Evolutionary conservation across 2,113 vertebrate genomes (phyloP), one percentile per base, ranked within the genome.

Genomic region (Hemiscyllium ocellatum): DNA sequence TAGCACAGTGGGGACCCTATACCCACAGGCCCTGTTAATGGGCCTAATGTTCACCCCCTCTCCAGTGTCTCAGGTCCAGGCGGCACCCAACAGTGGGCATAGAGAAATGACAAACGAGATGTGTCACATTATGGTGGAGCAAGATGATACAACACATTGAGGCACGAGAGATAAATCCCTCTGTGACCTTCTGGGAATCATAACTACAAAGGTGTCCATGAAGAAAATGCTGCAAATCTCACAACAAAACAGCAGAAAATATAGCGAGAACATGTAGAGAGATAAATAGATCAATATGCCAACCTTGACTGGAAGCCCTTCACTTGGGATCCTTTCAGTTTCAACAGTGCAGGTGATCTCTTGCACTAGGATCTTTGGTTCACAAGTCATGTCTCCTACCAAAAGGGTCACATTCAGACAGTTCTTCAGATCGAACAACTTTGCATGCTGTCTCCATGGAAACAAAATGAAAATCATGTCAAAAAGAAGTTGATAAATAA

Each of bases 351-450:
- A 99, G 0, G 97, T 98, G 96, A 99, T 98, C 96, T 99, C 97
- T 0, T 98, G 98, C 66, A 98, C 98, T 96, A 98, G 97, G 96
- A 99, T 97, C 33, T 97, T 98, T 37, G 98, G 98, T 70, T 98
- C 97, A 97, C 99, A 99, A 96, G 98, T 97, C 50, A 96, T 96
- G n/a, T 97, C 98, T 15, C 97, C 98, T 96, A 99, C 97, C 0
- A 97, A 98, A 98, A 99, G 98, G 61, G 97, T 97, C 97, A 99
- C 97, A 96, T 97, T 98, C 98, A 99, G 98, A 61, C 99, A 99
- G 94, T 96, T 89, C 52, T 97, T 98, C 96, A 99, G 97, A 0
- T 97, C 96, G 0, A 98, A 97, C 96, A 99, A 97, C 78, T 98
- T 98, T 12, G 97, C 24, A 96, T 99, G 99, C 99, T 99, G 97